A percentile compares a stretch with the other conserved stretches of the same genome.
These are phyloP conservation scores for Hydriomena furcata DNA, from an alignment of 2,888 invertebrate species.

Conservation along the genomic window DNA sequence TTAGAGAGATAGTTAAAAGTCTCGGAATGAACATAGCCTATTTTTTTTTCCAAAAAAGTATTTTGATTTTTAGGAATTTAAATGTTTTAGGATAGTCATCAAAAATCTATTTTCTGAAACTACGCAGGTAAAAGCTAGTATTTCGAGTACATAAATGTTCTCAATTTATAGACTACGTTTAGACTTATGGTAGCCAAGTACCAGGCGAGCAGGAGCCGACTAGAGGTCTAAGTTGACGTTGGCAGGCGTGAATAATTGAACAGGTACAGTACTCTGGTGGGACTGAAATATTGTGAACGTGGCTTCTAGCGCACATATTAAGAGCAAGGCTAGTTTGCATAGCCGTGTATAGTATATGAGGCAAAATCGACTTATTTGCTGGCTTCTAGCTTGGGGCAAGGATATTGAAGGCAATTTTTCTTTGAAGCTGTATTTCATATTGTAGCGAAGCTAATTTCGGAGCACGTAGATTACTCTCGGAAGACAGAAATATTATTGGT, in stretches of 20 bases:
- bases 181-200: conserved; percentile 36
- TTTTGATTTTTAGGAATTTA: too few species aligned
- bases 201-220: conserved; percentile 39
- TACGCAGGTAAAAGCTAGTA: too few species aligned
- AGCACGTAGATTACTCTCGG: too few species aligned
- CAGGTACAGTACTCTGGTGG: conserved; percentile 35
- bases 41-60: too few species aligned
- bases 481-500: too few species aligned
- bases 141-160: conserved; percentile 44
- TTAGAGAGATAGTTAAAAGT: too few species aligned
- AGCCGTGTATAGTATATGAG: conserved; percentile 22
- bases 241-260: conserved; percentile 31
- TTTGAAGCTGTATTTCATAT: conserved; percentile 1
- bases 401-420: conserved; percentile 3
- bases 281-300: conserved; percentile 51
- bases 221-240: conserved; percentile 39
- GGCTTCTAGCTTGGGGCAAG: conserved; percentile 3
- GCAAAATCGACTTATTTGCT: conserved; percentile 17
- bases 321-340: conserved; percentile 42
- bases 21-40: too few species aligned
- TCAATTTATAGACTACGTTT: conserved; percentile 41
- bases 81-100: too few species aligned
- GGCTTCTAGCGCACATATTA: conserved; percentile 35
- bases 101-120: too few species aligned
- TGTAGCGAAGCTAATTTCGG: neutral